Conservation (phyloP, 1,140 invertebrate genomes). For the Sminthurides bifidus region DNA sequence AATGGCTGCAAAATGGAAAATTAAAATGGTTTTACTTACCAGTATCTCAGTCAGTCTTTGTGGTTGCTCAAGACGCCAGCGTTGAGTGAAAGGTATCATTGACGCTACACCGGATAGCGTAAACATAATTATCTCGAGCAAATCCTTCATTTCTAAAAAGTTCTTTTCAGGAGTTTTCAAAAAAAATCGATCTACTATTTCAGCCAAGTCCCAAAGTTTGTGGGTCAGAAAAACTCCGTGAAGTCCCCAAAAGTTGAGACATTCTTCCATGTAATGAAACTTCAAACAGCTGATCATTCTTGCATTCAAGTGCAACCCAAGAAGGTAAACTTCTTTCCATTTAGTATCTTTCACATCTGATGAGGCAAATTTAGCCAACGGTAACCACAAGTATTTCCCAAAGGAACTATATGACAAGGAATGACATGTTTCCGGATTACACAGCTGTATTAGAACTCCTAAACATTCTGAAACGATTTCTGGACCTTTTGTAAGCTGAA, state of each 20-base stretch:
- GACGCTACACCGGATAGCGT: constrained; percentile 4
- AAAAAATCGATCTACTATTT: constrained; percentile 12
- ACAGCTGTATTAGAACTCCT: constrained; percentile 11
- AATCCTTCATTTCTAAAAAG: constrained; percentile 13
- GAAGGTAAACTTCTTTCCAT: constrained; percentile 14
- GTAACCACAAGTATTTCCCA: constrained; percentile 7
- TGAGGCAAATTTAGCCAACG: constrained; percentile 5
- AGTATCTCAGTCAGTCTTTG: constrained; percentile 1
- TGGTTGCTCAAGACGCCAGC: constrained; percentile 10
- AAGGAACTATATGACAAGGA: constrained; percentile 4
- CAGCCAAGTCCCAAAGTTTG: constrained; percentile 13
- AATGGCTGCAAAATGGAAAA: no score
- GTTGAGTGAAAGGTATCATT: constrained; percentile 13
- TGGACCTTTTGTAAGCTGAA: constrained; percentile 9
- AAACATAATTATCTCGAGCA: constrained; percentile 9
- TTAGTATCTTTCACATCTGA: neutral
- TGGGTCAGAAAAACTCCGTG: constrained; percentile 5
- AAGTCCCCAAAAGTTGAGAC: constrained; percentile 14
- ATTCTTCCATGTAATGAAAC: constrained; percentile 18
- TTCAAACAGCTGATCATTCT: constrained; percentile 9
- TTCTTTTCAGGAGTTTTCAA: constrained; percentile 16
- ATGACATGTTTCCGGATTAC: neutral
- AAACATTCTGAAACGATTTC: constrained; percentile 15
- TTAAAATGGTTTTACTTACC: constrained; percentile 7
- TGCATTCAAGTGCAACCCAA: constrained; percentile 17